Evolutionary conservation across 2,113 vertebrate species (phyloP).

Genomic region (Scolopax mira): DNA sequence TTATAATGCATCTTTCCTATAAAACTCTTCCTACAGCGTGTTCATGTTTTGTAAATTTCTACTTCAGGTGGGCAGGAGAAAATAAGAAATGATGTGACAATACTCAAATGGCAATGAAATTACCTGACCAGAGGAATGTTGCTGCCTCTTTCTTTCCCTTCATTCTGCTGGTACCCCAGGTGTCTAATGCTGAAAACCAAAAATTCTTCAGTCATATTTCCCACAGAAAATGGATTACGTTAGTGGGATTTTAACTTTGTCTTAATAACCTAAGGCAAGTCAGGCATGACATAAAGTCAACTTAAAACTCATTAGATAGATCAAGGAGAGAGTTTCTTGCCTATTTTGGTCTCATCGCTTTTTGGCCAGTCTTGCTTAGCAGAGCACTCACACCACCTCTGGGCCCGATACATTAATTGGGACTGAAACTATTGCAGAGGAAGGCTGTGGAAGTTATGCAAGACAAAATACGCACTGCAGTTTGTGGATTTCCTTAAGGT

Average conservation of each 20-base stretch:
- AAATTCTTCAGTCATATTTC: neutral
- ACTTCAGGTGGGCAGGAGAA: neutral
- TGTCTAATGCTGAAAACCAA: neutral
- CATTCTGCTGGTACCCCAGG: neutral
- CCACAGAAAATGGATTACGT: neutral
- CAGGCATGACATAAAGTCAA: neutral
- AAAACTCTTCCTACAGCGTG: neutral
- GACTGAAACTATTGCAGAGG: neutral
- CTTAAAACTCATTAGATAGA: neutral
- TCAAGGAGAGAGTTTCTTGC: neutral
- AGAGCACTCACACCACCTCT: fast-evolving
- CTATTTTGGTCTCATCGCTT: neutral
- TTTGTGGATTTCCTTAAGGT: neutral
- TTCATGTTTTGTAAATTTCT: neutral
- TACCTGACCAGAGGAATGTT: neutral
- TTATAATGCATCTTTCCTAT: neutral
- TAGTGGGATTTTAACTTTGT: neutral
- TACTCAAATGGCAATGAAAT: neutral
- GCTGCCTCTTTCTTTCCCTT: neutral
- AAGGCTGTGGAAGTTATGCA: neutral
- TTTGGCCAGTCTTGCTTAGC: neutral
- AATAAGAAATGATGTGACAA: neutral
- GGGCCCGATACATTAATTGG: neutral
- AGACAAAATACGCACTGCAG: neutral
- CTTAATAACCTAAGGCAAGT: neutral